Conservation (phyloP, 2,888 invertebrate genomes). For the Microctonus brassicae region DNA sequence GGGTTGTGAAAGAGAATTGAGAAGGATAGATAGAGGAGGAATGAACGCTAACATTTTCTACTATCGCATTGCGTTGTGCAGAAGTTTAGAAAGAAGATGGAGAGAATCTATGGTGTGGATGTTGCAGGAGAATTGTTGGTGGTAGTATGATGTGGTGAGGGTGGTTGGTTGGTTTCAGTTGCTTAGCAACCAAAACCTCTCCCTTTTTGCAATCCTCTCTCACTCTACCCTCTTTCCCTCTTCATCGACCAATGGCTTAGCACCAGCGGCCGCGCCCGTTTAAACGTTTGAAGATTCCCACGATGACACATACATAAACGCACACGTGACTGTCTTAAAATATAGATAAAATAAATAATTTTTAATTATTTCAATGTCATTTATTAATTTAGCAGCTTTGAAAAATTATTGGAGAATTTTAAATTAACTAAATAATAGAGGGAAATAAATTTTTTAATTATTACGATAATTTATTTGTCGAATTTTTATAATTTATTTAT, state of each 20-base stretch:
- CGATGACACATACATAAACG: conserved; percentile 38
- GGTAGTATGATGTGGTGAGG: background rate
- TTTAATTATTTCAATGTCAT: no score
- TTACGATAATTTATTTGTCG: no score
- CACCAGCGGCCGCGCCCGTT: conserved; percentile 61
- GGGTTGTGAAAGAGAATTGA: background rate
- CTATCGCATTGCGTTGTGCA: conserved; percentile 25
- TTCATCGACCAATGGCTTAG: conserved; percentile 60
- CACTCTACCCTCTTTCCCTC: conserved; percentile 20
- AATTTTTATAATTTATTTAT: no score
- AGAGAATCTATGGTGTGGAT: conserved; percentile 31
- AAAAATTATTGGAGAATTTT: no score
- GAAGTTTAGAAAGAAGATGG: conserved; percentile 37
- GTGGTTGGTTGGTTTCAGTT: conserved; percentile 47
- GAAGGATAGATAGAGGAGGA: background rate
- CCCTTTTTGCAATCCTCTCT: conserved; percentile 13
- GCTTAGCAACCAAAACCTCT: conserved; percentile 56
- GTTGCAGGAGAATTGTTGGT: conserved; percentile 44
- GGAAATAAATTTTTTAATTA: no score
- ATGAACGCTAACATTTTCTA: conserved; percentile 14
- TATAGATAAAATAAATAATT: no score
- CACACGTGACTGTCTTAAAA: background rate
- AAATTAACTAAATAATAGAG: no score
- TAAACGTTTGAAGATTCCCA: conserved; percentile 61
- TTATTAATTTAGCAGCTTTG: no score